Evolutionary conservation across 2,888 invertebrate species (phyloP), one percentile per base, ranked within the genome.

Genomic region (Agrotis puta): DNA sequence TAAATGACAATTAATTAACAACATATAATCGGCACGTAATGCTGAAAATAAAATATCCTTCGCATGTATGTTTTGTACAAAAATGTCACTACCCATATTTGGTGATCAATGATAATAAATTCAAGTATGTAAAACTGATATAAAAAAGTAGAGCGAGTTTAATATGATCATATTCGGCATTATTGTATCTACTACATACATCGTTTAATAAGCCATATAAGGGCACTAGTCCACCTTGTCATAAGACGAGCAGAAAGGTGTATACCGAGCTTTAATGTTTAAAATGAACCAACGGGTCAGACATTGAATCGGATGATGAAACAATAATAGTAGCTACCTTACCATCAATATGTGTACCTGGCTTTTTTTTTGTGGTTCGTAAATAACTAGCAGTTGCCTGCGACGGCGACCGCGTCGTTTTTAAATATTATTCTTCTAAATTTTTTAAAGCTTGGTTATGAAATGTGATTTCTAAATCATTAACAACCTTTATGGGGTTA

Each of bases 201-300:
- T 39, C 39, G 39, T 39, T 39, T 39, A 39, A 39, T 39, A 39
- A 39, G 39, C 39, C 39, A 39, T 39, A 39, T 79, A 70, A 80
- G 83, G 76, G 68, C 80, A 81, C 83, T 66, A 5, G 81, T 80
- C 76, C 57, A 71, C 81, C 81, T 81, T 81, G 81, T 64, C 18
- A 20, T 71, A 47, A 61, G 71, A 81, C 76, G 71, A 80, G 71
- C 71, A 57, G 64, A 80, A 81, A 57, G 77, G 51, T 50, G 61
- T 43, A 56, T 22, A 51, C 11, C 7, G 2, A 56, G 57, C 24
- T 64, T 56, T 64, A 22, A 33, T 45, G 39, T 57, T 6, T n/a
- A 47, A 70, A 63, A 70, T 63, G 24, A 70, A 70, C 22, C n/a
- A 58, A 50, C 74, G 48, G 61, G 64, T 70, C 74, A 73, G 16